phyloP scores from a whole-genome alignment of 1,140 invertebrate genomes.

The Gerris buenoi region DNA sequence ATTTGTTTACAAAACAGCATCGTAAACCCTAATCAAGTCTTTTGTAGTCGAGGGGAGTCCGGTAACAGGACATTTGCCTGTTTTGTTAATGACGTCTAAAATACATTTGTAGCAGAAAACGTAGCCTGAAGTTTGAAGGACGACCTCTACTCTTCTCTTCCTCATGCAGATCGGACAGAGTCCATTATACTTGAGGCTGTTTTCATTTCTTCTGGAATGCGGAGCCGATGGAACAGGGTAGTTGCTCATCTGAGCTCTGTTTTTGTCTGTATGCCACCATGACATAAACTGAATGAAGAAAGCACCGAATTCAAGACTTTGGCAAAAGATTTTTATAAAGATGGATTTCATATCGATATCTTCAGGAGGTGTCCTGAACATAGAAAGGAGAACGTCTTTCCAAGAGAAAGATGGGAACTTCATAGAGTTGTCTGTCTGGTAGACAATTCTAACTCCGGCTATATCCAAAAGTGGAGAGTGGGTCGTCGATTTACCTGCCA shows the following conservation, averaged over 20 bases:
- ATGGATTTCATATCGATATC: background rate
- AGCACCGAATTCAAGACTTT: constrained; percentile 11
- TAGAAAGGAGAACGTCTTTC: constrained; percentile 6
- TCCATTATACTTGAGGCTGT: background rate
- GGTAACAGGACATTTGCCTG: constrained; percentile 14
- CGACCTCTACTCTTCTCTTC: constrained; percentile 14
- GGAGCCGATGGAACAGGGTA: constrained; percentile 6
- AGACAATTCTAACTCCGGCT: constrained; percentile 11
- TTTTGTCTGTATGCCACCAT: constrained; percentile 14
- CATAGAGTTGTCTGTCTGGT: background rate
- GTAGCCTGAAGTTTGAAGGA: constrained; percentile 14
- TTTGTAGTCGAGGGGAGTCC: constrained; percentile 10
- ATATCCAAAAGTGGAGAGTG: constrained; percentile 12
- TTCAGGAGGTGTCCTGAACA: background rate
- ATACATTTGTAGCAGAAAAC: constrained; percentile 18
- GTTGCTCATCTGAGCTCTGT: background rate
- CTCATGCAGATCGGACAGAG: constrained; percentile 14
- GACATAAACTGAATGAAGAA: constrained; percentile 16
- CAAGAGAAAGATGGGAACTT: constrained; percentile 3
- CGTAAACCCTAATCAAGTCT: constrained; percentile 17
- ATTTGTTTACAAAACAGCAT: background rate
- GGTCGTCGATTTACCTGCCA: background rate
- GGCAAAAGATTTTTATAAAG: constrained; percentile 7
- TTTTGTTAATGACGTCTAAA: constrained; percentile 7
- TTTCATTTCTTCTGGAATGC: background rate